phyloP scores from a whole-genome alignment of 2,888 invertebrate genomes.

The Dioctria rufipes region DNA sequence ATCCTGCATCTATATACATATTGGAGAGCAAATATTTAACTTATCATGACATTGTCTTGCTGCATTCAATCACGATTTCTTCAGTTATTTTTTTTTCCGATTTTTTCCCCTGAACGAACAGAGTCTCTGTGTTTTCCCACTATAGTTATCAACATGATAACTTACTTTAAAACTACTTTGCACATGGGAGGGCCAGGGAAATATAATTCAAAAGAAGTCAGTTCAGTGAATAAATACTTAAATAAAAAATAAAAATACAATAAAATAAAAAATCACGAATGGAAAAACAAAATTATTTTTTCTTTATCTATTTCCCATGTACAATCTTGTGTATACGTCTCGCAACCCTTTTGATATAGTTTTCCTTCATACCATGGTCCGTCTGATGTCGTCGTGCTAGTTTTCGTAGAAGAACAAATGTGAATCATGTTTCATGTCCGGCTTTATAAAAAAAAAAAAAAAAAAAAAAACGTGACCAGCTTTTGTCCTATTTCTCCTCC shows the following conservation, averaged over 20 bases:
- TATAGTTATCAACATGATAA: slow-evolving; percentile 26
- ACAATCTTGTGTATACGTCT: slow-evolving; percentile 10
- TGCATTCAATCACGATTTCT: slow-evolving; percentile 42
- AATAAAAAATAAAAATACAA: not conserved
- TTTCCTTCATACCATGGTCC: slow-evolving; percentile 10
- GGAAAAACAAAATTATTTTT: slow-evolving; percentile 18
- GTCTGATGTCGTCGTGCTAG: slow-evolving; percentile 40
- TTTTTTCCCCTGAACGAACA: slow-evolving; percentile 11
- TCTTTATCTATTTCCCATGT: slow-evolving; percentile 17
- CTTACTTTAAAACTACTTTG: slow-evolving; percentile 29
- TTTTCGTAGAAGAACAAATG: slow-evolving; percentile 28
- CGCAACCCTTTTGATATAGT: slow-evolving; percentile 13
- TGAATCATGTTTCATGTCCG: slow-evolving; percentile 47
- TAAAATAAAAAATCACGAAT: slow-evolving; percentile 3
- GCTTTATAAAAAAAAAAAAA: not conserved
- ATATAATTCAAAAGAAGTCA: slow-evolving; percentile 42
- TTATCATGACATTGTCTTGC: slow-evolving; percentile 46
- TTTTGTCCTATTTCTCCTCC: slow-evolving; percentile 40
- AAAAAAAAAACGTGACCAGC: slow-evolving; percentile 35
- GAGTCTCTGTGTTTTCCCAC: slow-evolving; percentile 24
- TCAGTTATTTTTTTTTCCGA: not conserved
- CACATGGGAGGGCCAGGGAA: not conserved
- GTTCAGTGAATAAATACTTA: not conserved
- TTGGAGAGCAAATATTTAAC: slow-evolving; percentile 33
- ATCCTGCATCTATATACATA: slow-evolving; percentile 4